These are phyloP conservation scores for Origma solitaria DNA, from an alignment of 2,113 vertebrate genomes.

Conservation along the genomic window DNA sequence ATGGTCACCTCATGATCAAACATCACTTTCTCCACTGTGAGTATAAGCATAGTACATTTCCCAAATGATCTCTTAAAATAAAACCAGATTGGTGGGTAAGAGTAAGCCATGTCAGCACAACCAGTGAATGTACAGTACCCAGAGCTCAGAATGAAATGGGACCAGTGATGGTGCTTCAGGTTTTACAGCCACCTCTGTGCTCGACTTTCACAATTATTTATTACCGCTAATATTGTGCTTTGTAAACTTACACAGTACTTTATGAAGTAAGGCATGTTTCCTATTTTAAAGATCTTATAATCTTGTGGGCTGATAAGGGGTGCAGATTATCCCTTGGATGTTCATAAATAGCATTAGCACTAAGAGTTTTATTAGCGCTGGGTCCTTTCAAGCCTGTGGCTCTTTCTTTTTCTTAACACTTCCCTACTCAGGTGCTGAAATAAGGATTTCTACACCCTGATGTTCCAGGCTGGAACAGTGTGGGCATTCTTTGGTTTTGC, in stretches of 20 bases:
- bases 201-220: background rate
- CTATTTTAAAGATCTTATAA: conserved; percentile 29
- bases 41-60: background rate
- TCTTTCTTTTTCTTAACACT: background rate
- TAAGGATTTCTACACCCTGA: background rate
- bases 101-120: background rate
- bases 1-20: background rate
- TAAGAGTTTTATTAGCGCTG: conserved; percentile 6
- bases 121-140: background rate
- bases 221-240: background rate
- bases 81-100: background rate
- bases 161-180: background rate
- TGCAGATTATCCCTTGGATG: conserved; percentile 33
- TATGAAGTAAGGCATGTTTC: conserved; percentile 6
- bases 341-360: conserved; percentile 49
- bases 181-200: background rate
- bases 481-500: background rate
- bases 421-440: background rate
- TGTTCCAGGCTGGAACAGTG: background rate
- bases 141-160: background rate
- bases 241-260: background rate
- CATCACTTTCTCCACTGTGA: background rate
- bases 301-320: conserved; percentile 24
- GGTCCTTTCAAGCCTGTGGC: background rate
- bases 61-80: background rate